Base-by-base conservation (phyloP, 2,797 vertebrate species). In the Pseudochirops cupreus region DNA sequence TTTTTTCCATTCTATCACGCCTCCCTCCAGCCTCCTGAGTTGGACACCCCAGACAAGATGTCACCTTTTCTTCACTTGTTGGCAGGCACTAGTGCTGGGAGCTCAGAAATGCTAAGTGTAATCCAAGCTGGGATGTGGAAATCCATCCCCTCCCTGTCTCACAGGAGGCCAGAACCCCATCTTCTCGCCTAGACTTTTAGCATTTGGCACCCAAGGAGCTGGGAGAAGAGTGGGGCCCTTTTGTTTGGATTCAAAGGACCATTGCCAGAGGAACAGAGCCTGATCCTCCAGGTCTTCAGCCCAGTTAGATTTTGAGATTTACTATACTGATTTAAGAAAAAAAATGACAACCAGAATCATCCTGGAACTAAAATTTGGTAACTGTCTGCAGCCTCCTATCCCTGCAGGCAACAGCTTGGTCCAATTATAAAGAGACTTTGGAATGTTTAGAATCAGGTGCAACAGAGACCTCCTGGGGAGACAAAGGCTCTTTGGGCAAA, bases 1-100 rank as follows among this genome's bases (percentile, higher is more conserved):
- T 74, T 87, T 59, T 95, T 90, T 87, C 91, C 93, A 90, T 93
- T 9, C 50, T 56, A 14, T 55, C 53, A 90, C 90, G 11, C 33
- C 24, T 92, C 26, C 39, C 33, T 58, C 53, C 93, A 93, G 55
- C 87, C n/a, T 53, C 92, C 39, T 87, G 92, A 92, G 29, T 53
- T 55, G 53, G 6, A 1, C 4, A 53, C 91, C 26, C 56, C 21
- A 12, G 91, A 31, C 93, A 56, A 82, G 14, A 50, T n/a, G 14
- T 93, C 50, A 13, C 56, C 57, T 29, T 59, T 52, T 0, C 24
- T 39, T 55, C 13, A 21, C 93, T 14, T 7, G 33, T 9, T 59
- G 59, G 89, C 3, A n/a, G 3, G 92, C 74, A 50, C 9, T 26
- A 21, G 2, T 50, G 39, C 24, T 90, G 1, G 0, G n/a, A 91